Conservation (phyloP, 2,113 vertebrate genomes). For the Sialia sialis region DNA sequence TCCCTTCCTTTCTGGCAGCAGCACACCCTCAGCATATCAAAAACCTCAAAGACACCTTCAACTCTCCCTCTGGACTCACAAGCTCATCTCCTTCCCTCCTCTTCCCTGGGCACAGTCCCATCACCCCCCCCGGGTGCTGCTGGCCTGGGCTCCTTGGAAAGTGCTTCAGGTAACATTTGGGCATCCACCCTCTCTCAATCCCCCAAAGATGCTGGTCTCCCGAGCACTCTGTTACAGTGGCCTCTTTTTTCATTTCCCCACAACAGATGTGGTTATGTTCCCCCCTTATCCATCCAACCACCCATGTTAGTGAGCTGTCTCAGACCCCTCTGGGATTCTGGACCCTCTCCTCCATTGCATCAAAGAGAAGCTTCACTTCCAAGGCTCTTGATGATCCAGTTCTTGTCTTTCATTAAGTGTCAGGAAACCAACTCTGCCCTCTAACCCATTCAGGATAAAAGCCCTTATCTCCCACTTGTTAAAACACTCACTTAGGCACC, state of each 20-base stretch:
- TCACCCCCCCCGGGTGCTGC: not conserved
- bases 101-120: not conserved
- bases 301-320: not conserved
- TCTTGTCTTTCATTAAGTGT: not conserved
- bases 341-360: not conserved
- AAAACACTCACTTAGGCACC: conserved; percentile 16
- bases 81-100: not conserved
- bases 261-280: rapidly evolving
- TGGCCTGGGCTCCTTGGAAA: not conserved
- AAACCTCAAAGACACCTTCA: not conserved
- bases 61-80: not conserved
- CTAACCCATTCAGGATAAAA: not conserved
- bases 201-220: not conserved
- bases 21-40: not conserved
- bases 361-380: not conserved
- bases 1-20: conserved; percentile 13
- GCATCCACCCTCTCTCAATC: not conserved
- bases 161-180: not conserved
- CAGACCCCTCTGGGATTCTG: not conserved
- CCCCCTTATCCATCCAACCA: not conserved
- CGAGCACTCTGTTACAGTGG: not conserved
- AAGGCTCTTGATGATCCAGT: not conserved
- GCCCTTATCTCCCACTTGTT: conserved; percentile 16
- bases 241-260: not conserved
- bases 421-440: not conserved